A percentile compares a stretch with the other conserved stretches of the same genome.
phyloP scores from a whole-genome alignment of 2,888 invertebrate genomes.

The Cyrtodaria siliqua region DNA sequence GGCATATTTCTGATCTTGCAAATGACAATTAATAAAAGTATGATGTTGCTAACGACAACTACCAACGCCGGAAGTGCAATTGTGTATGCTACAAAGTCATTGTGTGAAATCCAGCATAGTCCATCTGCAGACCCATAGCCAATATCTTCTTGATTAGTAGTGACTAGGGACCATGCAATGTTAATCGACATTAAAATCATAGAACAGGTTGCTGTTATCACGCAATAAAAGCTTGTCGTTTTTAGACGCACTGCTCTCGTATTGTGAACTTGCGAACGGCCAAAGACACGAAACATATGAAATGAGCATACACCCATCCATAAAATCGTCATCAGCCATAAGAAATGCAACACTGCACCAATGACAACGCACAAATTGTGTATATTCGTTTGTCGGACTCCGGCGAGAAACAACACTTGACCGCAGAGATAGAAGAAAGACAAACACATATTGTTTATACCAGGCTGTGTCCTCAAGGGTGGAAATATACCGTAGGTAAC shows the following conservation, averaged over 20 bases:
- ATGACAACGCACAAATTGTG: conserved; percentile 44
- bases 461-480: conserved; percentile 56
- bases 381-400: conserved; percentile 12
- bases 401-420: conserved; percentile 56
- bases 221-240: no score
- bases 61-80: conserved; percentile 4
- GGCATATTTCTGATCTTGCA: not conserved
- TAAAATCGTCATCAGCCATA: conserved; percentile 60
- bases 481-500: conserved; percentile 48
- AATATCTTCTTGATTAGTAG: not conserved
- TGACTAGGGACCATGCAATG: conserved; percentile 6
- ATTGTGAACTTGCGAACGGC: not conserved
- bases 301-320: conserved; percentile 68
- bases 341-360: conserved; percentile 63
- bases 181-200: conserved; percentile 23
- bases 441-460: conserved; percentile 62
- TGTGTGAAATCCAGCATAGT: conserved; percentile 8
- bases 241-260: conserved; percentile 2
- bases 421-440: conserved; percentile 50
- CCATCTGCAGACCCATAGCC: conserved; percentile 53
- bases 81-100: conserved; percentile 1
- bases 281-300: conserved; percentile 67
- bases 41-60: not conserved
- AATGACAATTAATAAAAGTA: conserved; percentile 5
- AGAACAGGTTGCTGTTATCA: conserved; percentile 8